Base-by-base conservation (phyloP, 37 sponge, comb jelly and placozoan genomes). In the Trichoplax adhaerens region DNA sequence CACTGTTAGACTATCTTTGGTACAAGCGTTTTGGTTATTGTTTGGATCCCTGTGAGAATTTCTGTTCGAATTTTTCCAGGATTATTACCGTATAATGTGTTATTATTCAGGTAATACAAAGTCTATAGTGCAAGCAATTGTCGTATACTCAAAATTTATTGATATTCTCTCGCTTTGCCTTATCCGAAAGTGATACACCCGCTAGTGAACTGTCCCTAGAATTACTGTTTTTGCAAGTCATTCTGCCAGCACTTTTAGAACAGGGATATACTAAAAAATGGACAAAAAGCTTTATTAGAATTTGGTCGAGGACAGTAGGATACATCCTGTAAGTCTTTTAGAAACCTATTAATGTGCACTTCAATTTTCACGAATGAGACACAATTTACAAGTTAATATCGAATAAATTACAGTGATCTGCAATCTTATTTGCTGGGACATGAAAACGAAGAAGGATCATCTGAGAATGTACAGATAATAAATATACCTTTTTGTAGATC, bases 201-300 rank as follows among this genome's bases (percentile, higher is more conserved):
- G 79, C 56, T 77, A 68, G 90, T 58, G 94, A 93, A 78, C 74
- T 93, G 0, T 84, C 83, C 58, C 54, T 93, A 68, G 94, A 93
- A 73, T 82, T 93, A 0, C 72, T 93, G 4, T 75, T 93, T 5
- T 84, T 93, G 4, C 94, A 93, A 58, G 87, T 94, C 60, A 77
- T 94, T 52, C 56, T 89, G 10, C 94, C 94, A 57, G 80, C 88
- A 1, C 78, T 94, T 5, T 84, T 94, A 48, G 94, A 94, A 70
- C 91, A 94, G 48, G 77, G 84, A 67, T 83, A 89, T 83, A 81
- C 89, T 47, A 64, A 79, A 53, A 80, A 76, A 50, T 81, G 67
- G 2, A 53, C 89, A 8, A 83, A 89, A 69, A 71, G 74, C 57
- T 46, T 86, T 51, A 71, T 88, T 56, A 67, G 71, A 47, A 3